Conservation (phyloP, 2,797 vertebrate genomes). For the Siniperca obscura region DNA sequence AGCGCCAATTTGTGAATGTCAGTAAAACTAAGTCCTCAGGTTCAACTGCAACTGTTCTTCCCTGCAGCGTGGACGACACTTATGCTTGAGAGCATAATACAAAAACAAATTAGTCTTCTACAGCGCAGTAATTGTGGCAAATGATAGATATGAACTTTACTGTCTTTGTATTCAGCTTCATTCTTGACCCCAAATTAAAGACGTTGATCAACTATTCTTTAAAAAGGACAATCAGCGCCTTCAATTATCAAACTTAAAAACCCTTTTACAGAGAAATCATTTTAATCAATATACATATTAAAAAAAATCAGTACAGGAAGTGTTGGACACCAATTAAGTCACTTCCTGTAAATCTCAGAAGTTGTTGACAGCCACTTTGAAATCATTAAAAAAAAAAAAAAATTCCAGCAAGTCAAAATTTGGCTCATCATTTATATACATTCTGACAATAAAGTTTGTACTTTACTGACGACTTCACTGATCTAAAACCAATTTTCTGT, state of each 20-base stretch:
- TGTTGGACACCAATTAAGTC: background rate
- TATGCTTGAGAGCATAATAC: background rate
- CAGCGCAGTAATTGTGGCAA: background rate
- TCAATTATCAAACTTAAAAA: background rate
- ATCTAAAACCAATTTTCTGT: background rate
- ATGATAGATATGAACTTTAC: background rate
- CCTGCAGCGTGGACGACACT: background rate
- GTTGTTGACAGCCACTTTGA: slow-evolving; percentile 1
- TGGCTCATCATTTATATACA: slow-evolving; percentile 60
- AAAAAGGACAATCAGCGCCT: background rate
- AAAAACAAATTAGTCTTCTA: background rate
- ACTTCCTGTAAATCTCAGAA: slow-evolving; percentile 22
- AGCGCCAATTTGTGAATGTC: background rate
- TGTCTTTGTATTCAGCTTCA: slow-evolving; percentile 2
- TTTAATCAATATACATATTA: slow-evolving; percentile 46
- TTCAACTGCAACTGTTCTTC: background rate
- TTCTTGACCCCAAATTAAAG: background rate
- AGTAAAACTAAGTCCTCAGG: background rate
- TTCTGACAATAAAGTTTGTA: slow-evolving; percentile 26
- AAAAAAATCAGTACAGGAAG: slow-evolving; percentile 2
- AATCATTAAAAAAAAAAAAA: slow-evolving; percentile 31
- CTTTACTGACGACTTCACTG: background rate
- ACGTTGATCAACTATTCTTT: background rate
- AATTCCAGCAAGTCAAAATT: slow-evolving; percentile 41
- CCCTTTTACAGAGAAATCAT: slow-evolving; percentile 30